These are phyloP conservation scores for Pachliopta kotzebuea DNA, from an alignment of 2,888 invertebrate genomes.

Conservation along the genomic window DNA sequence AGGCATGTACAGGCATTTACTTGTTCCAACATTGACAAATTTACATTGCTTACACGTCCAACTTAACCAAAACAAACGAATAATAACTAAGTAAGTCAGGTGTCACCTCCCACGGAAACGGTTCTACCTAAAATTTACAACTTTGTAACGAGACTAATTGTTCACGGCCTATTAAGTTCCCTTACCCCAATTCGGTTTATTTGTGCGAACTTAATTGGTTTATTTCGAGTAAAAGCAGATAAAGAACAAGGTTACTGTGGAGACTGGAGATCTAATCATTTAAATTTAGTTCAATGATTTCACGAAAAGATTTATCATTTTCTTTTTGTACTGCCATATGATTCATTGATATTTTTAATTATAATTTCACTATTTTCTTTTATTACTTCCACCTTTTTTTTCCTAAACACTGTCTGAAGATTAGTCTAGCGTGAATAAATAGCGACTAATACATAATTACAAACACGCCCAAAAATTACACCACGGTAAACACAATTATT, in stretches of 20 bases:
- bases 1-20: neutral
- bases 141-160: constrained; percentile 24
- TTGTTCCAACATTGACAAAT: neutral
- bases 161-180: constrained; percentile 26
- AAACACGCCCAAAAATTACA: no score
- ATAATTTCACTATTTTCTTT: no score
- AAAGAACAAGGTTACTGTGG: constrained; percentile 10
- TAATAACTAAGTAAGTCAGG: neutral
- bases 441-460: no score
- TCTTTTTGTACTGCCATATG: neutral
- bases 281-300: neutral
- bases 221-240: constrained; percentile 18
- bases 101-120: constrained; percentile 9
- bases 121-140: constrained; percentile 17
- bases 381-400: no score
- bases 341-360: neutral
- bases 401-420: no score
- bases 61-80: neutral
- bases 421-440: no score
- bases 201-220: constrained; percentile 18
- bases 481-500: no score
- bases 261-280: neutral
- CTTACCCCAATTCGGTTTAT: constrained; percentile 25
- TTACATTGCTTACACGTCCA: neutral
- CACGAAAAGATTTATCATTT: neutral